Evolutionary conservation across 2,888 invertebrate genomes (phyloP), one percentile per base, ranked within the genome.

Genomic region (Abscondita cerata): DNA sequence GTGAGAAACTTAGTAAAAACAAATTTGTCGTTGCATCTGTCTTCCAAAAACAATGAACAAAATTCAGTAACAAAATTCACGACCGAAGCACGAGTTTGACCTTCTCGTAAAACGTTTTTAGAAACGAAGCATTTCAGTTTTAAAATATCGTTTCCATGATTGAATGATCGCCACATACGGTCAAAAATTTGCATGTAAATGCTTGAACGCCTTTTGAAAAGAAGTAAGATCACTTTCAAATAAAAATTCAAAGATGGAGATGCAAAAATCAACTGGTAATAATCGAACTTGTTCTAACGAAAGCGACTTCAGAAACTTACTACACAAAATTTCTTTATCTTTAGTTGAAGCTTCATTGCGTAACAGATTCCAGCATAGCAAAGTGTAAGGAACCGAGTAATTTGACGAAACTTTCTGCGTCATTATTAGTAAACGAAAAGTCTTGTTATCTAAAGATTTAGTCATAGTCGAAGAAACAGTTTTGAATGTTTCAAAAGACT

Each of bases 401-500:
- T 0, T 6, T 3, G 3, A 2, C 6, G 48, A 15, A 11, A 59
- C 19, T 25, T 20, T 53, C 6, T 48, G 8, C 11, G 19, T 18
- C 44, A 18, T 18, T 25, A 25, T 6, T 6, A 25, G 25, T 6
- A 25, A 2, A 6, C 25, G 25, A 4, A 25, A 25, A 25, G 25
- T 4, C 25, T 25, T 6, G 25, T 6, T 6, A 25, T 25, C 25
- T 25, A 4, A 6, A 6, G 6, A 25, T 6, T 2, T 6, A 6
- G 25, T 6, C 25, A 6, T 25, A 25, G 16, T 8, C n/a, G 13
- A 2, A 11, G 19, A n/a, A 1, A 16, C n/a, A 11, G 31, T 15
- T 46, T 52, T 56, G 1, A 61, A n/a, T 13, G 56, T 31, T 5
- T 56, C 34, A 46, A 51, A 61, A 3, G 56, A 25, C n/a, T 31